Evolutionary conservation across 2,888 invertebrate species (phyloP), one percentile per base, ranked within the genome.

Genomic region (Apomyelois bistriatella): DNA sequence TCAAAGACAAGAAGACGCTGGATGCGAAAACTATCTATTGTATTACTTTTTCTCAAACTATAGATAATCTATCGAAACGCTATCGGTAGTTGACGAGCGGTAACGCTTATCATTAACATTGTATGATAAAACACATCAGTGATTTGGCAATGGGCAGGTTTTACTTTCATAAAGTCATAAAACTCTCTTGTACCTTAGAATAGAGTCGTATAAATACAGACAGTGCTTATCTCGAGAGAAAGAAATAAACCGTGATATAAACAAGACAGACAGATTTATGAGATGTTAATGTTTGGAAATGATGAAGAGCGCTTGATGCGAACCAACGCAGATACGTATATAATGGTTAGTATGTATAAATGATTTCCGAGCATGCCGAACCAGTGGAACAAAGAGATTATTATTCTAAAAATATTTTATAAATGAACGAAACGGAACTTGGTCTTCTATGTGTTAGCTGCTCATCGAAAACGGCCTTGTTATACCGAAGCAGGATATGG

Each of bases 221-320:
- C 12, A 28, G 8, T 15, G 38, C 37, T 38, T 38, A 49, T 49
- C 9, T 28, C 49, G 8, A 41, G 13, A 15, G 13, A 50, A 40
- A 50, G 40, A 50, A 41, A 50, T 41, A 30, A 32, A 32, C 49
- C 49, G 30, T n/a, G 40, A 50, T 30, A 30, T 40, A 50, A 50
- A 50, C 49, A 50, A 50, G 30, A 15, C n/a, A 40, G 40, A 41
- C 40, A 30, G 30, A 40, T 50, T 50, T 50, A 50, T 50, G 49
- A 10, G 22, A 50, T 40, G 9, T 50, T 30, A 50, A 50, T 38
- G 40, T 40, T 35, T 15, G 30, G 28, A 36, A 38, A 30, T 50
- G 49, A 38, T 50, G 30, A 28, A 40, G 30, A 40, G 30, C n/a
- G 10, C 16, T 15, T 28, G 37, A 28, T 32, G 32, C 1, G 15